A percentile compares a stretch with the other conserved stretches of the same genome.
phyloP scores from a whole-genome alignment of 2,888 invertebrate species.

The Drosophila multiciliata region DNA sequence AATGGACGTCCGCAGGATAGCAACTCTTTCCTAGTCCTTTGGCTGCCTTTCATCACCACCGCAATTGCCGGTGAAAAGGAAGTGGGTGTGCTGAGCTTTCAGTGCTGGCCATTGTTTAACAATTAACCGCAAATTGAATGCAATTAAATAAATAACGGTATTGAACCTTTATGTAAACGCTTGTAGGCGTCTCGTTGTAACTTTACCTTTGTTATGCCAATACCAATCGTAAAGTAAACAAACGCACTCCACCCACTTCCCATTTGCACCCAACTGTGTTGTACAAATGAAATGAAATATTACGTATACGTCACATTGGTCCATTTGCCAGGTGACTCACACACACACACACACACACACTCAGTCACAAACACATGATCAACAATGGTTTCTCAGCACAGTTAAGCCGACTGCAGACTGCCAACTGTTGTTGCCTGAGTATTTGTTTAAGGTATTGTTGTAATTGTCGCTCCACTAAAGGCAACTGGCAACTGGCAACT shows the following conservation, averaged over 20 bases:
- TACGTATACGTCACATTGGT: constrained; percentile 79
- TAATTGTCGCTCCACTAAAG: constrained; percentile 46
- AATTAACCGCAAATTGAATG: constrained; percentile 82
- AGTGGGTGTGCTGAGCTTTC: constrained; percentile 31
- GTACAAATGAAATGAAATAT: constrained; percentile 78
- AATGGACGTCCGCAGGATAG: constrained; percentile 24
- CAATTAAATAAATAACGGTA: constrained; percentile 82
- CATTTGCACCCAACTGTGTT: constrained; percentile 42
- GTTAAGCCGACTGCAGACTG: constrained; percentile 28
- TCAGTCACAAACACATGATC: constrained; percentile 23
- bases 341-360: constrained; percentile 24
- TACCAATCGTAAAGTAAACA: constrained; percentile 45
- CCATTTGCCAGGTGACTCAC: constrained; percentile 63
- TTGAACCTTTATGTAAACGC: constrained; percentile 79
- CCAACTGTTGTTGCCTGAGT: constrained; percentile 33
- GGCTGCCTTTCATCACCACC: background rate
- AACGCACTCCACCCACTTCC: constrained; percentile 17
- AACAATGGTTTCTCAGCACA: constrained; percentile 26
- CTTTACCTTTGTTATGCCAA: constrained; percentile 43
- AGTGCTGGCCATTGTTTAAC: constrained; percentile 75
- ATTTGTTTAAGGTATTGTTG: constrained; percentile 77
- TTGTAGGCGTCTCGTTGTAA: constrained; percentile 64
- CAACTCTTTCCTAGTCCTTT: constrained; percentile 18
- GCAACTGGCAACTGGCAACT: constrained; percentile 21
- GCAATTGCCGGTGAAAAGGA: constrained; percentile 9